Evolutionary conservation across 1,140 invertebrate genomes (phyloP), one percentile per base, ranked within the genome.

Genomic region (Zaprionus kolodkinae): DNA sequence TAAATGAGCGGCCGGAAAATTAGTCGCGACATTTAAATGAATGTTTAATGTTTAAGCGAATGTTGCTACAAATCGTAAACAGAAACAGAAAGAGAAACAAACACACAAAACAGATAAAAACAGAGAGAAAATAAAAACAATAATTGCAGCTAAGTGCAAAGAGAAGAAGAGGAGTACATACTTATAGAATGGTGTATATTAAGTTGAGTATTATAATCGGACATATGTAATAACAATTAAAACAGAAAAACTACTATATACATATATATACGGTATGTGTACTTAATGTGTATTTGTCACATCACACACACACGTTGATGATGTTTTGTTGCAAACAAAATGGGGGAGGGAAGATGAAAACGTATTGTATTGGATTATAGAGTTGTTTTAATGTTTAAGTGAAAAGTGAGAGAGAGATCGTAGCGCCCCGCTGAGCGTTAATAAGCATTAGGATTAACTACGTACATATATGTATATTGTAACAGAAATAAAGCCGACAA

Each of bases 21-120:
- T 88, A 80, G 84, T 89, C 85, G 85, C 80, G 80, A 84, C 85
- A 88, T 84, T 79, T 88, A 89, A 78, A 84, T 88, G 85, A 84
- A 88, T 88, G 84, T 88, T 88, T 88, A 89, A 88, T 89, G 83
- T 69, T 67, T 88, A 88, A 88, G 79, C 78, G 75, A 88, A 84
- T 85, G 81, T 81, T 78, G 55, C 56, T 69, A 69, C 70, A 66
- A 48, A 45, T 15, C 43, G 10, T 6, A 63, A 62, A 56, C 21
- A 27, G 12, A 69, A 68, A 45, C 36, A 30, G 40, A 48, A 35
- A 63, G 4, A 33, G 11, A 64, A 27, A 54, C 7, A 56, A 38
- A 40, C 10, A 40, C 10, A 45, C n/a, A 48, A 50, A 72, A 62
- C 30, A 61, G 12, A 21, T 9, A 40, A 21, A 15, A 6, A 21